Evolutionary conservation across 2,113 vertebrate genomes (phyloP).

Genomic region (Phylloscopus trochilus): DNA sequence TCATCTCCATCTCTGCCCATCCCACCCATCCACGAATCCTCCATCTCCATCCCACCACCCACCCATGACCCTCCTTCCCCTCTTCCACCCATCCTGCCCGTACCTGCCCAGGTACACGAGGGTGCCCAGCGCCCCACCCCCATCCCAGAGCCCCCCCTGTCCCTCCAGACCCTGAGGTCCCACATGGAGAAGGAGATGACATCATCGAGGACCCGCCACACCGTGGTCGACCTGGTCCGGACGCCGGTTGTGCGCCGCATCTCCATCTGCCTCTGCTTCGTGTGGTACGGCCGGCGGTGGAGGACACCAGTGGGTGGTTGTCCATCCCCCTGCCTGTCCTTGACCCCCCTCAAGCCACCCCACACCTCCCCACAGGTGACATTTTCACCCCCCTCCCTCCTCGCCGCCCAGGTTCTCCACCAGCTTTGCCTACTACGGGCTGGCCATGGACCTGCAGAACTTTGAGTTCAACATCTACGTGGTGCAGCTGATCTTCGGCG

Average conservation of each 20-base stretch:
- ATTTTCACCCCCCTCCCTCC: no score
- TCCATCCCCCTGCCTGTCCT: background rate
- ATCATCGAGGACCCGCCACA: background rate
- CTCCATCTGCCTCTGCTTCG: conserved; percentile 67
- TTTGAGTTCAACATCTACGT: conserved; percentile 85
- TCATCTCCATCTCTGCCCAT: background rate
- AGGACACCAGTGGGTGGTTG: background rate
- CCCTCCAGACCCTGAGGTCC: conserved; percentile 71
- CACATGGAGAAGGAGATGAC: conserved; percentile 79
- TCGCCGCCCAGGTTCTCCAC: conserved; percentile 71
- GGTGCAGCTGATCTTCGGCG: conserved; percentile 87
- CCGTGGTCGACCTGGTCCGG: conserved; percentile 68
- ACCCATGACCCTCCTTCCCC: background rate
- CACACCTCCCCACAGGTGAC: background rate
- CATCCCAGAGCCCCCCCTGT: background rate
- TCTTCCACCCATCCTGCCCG: background rate
- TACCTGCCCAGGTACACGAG: background rate
- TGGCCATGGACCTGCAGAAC: conserved; percentile 87
- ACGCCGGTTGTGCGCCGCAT: conserved; percentile 73
- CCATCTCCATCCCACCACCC: background rate
- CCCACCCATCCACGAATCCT: background rate
- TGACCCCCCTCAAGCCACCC: background rate
- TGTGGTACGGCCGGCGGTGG: conserved; percentile 64
- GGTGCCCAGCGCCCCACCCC: background rate
- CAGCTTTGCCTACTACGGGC: conserved; percentile 86